Base-by-base conservation (phyloP, 2,113 vertebrate species). In the Oryzias woworae region DNA sequence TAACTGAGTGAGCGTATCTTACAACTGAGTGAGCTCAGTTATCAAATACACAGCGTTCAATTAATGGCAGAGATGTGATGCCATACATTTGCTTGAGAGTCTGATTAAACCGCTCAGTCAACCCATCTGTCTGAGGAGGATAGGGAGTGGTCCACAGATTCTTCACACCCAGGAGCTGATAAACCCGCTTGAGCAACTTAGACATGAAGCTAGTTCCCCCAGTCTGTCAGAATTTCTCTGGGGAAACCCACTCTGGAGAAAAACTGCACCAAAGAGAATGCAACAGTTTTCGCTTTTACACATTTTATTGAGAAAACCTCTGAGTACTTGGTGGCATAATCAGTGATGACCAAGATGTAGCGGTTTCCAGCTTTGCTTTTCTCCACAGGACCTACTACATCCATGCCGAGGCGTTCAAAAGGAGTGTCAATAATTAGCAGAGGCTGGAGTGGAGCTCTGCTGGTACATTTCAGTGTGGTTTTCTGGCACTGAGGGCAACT, bases 341-440 rank as follows among this genome's bases (percentile, higher is more conserved):
- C 51, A 7, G 24, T 53, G 14, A 53, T 31, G 7, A 31, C 51
- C 23, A 31, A 17, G 24, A 53, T 54, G 23, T n/a, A 54, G 4
- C n/a, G 53, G 15, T 55, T 56, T 20, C 24, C 53, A 5, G n/a
- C 2, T 55, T 55, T 55, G n/a, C 53, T 55, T n/a, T 41, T 55
- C n/a, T 55, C n/a, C n/a, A 55, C 28, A 5, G 28, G 53, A 16
- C 53, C 53, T 4, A 55, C 28, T 41, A 55, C 16, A 36, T 56
- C 18, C 31, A 56, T 22, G 4, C 36, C 31, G 13, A 45, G 22
- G 23, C 42, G 48, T 57, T 44, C 14, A 45, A 43, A 57, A 7
- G 42, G 42, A 10, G 36, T 56, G 1, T 13, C 18, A 7, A 41
- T 56, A 3, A n/a, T 4, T 2, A 7, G 52, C 0, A 31, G 28